A percentile compares a stretch with the other conserved stretches of the same genome.
These are phyloP conservation scores for Chaenocephalus aceratus DNA, from an alignment of 2,113 vertebrate species.

Conservation along the genomic window DNA sequence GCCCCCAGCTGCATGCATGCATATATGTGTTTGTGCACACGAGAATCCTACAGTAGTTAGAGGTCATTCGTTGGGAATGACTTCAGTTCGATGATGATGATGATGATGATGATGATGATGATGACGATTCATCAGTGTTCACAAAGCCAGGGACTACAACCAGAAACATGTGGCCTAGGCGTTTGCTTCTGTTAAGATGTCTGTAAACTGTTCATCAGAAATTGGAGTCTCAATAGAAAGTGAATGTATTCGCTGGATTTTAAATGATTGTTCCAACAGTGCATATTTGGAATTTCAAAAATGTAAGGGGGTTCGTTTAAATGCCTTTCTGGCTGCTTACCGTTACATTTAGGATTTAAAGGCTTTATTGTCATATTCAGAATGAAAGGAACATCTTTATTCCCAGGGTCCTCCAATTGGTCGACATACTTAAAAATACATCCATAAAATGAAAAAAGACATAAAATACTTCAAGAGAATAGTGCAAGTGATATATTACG, in stretches of 20 bases:
- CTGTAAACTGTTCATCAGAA: not conserved
- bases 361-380: no score
- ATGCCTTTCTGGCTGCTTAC: no score
- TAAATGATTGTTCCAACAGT: not conserved
- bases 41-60: not conserved
- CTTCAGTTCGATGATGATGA: not conserved
- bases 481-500: no score
- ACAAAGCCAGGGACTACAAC: not conserved
- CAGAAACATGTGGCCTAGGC: not conserved
- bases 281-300: no score
- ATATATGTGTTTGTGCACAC: not conserved
- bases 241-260: not conserved
- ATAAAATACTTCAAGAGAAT: no score
- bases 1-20: not conserved
- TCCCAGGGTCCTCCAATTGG: no score
- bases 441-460: no score
- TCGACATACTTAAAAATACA: no score
- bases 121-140: not conserved
- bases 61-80: constrained; percentile 12
- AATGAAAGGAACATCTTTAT: no score
- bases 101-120: no score
- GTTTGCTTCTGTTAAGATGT: not conserved
- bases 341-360: no score
- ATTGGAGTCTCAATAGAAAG: not conserved
- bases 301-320: no score